Percentiles rank a stretch among this genome's conserved stretches.
Evolutionary conservation across 2,113 vertebrate species (phyloP).

Genomic region (Globicephala melas): DNA sequence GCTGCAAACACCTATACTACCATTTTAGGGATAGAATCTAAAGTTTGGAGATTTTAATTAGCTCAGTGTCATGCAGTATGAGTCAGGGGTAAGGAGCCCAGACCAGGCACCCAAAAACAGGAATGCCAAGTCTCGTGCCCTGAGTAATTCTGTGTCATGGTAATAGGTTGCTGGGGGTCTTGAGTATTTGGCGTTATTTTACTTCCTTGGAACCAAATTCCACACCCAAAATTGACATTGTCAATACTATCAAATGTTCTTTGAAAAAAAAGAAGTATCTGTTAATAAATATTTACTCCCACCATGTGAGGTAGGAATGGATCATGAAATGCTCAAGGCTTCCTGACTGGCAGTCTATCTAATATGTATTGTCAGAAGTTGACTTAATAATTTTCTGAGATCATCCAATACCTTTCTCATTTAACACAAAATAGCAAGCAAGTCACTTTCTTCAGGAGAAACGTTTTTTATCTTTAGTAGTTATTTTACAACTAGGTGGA

Average conservation of each 20-base stretch:
- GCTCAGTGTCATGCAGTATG: constrained; percentile 15
- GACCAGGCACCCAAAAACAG: constrained; percentile 13
- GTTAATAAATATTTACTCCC: constrained; percentile 22
- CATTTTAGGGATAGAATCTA: constrained; percentile 22
- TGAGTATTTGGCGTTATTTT: constrained; percentile 45
- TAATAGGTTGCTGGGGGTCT: not conserved
- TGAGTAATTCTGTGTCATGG: constrained; percentile 54
- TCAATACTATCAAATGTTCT: not conserved
- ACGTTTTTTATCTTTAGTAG: constrained; percentile 68
- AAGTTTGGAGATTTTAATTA: constrained; percentile 41
- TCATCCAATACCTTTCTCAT: constrained; percentile 13
- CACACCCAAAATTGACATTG: constrained; percentile 22
- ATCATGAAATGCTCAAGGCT: constrained; percentile 12
- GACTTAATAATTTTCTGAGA: not conserved
- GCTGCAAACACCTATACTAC: not conserved
- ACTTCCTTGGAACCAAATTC: constrained; percentile 47
- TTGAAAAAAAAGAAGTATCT: not conserved
- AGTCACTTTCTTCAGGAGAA: not conserved
- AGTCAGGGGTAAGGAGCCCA: constrained; percentile 45
- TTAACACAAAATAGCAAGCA: constrained; percentile 57
- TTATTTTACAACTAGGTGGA: constrained; percentile 67
- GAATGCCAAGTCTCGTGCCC: constrained; percentile 42
- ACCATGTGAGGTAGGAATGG: not conserved
- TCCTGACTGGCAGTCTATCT: not conserved
- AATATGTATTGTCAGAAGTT: constrained; percentile 15